These are phyloP conservation scores for Ictalurus furcatus DNA, from an alignment of 2,113 vertebrate species.

Conservation along the genomic window DNA sequence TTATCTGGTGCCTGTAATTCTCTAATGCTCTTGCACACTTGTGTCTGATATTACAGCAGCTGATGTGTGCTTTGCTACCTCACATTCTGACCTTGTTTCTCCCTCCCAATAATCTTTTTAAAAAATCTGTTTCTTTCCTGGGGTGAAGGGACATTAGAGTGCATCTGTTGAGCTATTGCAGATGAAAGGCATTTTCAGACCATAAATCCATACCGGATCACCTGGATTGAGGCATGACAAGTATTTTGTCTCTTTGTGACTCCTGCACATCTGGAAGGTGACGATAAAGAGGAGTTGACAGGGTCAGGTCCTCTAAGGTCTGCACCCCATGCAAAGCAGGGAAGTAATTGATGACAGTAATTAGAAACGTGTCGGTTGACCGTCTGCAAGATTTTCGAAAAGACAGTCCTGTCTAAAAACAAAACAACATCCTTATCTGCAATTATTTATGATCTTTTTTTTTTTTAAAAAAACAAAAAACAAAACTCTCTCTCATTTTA, in stretches of 20 bases:
- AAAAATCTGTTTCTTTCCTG: background rate
- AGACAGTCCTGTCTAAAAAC: background rate
- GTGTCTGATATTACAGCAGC: background rate
- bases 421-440: background rate
- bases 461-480: background rate
- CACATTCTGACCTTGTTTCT: background rate
- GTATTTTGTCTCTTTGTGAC: background rate
- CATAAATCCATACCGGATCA: background rate
- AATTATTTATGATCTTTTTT: background rate
- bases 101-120: background rate
- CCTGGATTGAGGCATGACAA: conserved; percentile 1
- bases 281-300: background rate
- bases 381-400: background rate
- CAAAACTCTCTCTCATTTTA: background rate
- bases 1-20: background rate
- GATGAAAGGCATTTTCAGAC: background rate
- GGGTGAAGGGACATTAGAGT: background rate
- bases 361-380: background rate
- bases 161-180: background rate
- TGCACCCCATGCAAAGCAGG: background rate
- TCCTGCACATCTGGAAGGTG: background rate
- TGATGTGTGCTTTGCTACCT: background rate
- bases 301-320: background rate
- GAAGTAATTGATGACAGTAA: background rate
- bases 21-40: background rate